Percentiles rank a stretch among this genome's conserved stretches.
Conservation (phyloP, 2,888 invertebrate genomes). For the Phyto melanocephala region DNA sequence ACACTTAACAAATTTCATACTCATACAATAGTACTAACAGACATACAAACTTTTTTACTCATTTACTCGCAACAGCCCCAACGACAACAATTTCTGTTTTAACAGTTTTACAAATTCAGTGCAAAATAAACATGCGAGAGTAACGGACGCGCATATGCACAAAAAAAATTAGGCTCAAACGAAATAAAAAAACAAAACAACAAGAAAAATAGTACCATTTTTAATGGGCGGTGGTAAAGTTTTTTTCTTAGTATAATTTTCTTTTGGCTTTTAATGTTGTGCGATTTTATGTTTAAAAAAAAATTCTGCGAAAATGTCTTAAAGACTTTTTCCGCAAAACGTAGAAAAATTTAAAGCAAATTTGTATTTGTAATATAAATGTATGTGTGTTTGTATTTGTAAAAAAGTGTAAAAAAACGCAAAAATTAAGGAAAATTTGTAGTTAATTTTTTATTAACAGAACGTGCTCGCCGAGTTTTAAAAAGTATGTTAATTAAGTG, state of each 20-base stretch:
- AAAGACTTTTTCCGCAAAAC: background rate
- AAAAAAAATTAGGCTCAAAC: background rate
- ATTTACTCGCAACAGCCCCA: background rate
- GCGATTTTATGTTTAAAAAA: conserved; percentile 1
- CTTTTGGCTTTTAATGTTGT: conserved; percentile 11
- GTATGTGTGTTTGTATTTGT: background rate
- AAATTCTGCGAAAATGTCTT: conserved; percentile 19
- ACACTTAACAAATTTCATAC: too few relatives aligned
- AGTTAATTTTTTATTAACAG: background rate
- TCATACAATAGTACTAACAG: too few relatives aligned
- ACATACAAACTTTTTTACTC: too few relatives aligned
- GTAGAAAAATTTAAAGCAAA: background rate
- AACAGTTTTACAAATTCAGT: conserved; percentile 46
- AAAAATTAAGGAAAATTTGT: background rate
- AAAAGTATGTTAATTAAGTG: conserved; percentile 4
- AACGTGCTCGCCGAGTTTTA: conserved; percentile 1
- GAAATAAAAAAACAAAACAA: background rate
- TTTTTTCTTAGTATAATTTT: conserved; percentile 32
- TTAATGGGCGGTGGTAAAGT: conserved; percentile 54
- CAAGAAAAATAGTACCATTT: conserved; percentile 28
- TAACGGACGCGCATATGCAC: conserved; percentile 51
- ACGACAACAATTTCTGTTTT: background rate
- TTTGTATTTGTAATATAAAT: background rate
- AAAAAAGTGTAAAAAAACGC: background rate
- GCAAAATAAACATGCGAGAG: conserved; percentile 61